Evolutionary conservation across 2,113 vertebrate species (phyloP).

Genomic region (Pelecanoides urinatrix): DNA sequence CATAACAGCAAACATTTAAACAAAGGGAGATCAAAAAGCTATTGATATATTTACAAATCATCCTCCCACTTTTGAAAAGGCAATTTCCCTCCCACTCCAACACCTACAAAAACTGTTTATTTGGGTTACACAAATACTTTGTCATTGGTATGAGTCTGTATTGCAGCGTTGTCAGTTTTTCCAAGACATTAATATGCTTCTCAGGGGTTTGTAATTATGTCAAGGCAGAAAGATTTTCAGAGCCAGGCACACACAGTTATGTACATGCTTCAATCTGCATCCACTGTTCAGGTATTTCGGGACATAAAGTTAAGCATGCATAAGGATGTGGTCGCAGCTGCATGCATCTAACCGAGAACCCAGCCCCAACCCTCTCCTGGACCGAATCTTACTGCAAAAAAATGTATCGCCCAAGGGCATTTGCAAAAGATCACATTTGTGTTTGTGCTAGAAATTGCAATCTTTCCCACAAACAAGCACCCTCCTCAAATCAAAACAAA

Average conservation of each 20-base stretch:
- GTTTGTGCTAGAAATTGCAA: neutral
- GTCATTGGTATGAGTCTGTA: neutral
- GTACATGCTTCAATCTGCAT: constrained; percentile 29
- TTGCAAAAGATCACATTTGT: neutral
- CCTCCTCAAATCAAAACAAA: constrained; percentile 1
- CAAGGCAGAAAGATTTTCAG: constrained; percentile 1
- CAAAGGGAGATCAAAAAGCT: constrained; percentile 38
- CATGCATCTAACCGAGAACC: constrained; percentile 11
- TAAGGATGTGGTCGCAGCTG: neutral
- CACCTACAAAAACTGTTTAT: constrained; percentile 3
- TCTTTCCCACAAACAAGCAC: neutral
- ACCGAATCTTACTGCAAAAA: neutral
- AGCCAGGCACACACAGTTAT: neutral
- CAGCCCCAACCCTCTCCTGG: neutral
- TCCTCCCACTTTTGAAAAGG: constrained; percentile 4
- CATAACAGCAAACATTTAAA: constrained; percentile 5
- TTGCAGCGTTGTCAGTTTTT: neutral
- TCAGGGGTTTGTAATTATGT: neutral
- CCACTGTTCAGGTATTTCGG: neutral
- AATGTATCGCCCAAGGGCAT: neutral
- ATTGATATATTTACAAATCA: constrained; percentile 2
- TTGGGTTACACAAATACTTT: neutral
- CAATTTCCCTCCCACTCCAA: constrained; percentile 7
- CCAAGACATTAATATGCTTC: constrained; percentile 17
- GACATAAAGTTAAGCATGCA: constrained; percentile 19